Percentiles rank a stretch among this genome's conserved stretches.
phyloP scores from a whole-genome alignment of 2,888 invertebrate species.

The Schrankia costaestrigalis region DNA sequence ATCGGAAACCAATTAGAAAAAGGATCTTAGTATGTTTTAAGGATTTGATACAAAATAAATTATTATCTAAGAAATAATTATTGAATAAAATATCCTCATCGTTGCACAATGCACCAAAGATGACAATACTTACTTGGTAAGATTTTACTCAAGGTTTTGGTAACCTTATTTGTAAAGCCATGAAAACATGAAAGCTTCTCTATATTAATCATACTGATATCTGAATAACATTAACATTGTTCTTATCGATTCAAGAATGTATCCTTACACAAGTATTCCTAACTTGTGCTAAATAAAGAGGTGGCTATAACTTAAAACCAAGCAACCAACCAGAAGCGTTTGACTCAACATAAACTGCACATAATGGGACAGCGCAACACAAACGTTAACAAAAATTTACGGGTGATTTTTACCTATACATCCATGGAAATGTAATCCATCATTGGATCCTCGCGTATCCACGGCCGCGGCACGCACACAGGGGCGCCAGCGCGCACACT shows the following conservation, averaged over 20 bases:
- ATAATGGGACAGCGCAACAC: conserved; percentile 42
- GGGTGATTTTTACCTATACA: conserved; percentile 74
- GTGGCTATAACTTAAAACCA: conserved; percentile 55
- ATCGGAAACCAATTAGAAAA: conserved; percentile 42
- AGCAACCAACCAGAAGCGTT: conserved; percentile 40
- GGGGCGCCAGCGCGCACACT: conserved; percentile 62
- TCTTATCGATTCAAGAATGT: conserved; percentile 58
- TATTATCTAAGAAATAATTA: too few relatives aligned
- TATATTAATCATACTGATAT: too few relatives aligned
- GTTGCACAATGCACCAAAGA: conserved; percentile 47
- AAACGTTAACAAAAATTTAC: conserved; percentile 51
- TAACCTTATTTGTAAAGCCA: conserved; percentile 48
- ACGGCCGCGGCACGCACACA: conserved; percentile 65
- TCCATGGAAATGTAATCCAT: conserved; percentile 79
- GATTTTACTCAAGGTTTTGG: conserved; percentile 53
- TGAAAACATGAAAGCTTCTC: conserved; percentile 47
- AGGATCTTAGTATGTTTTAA: too few relatives aligned
- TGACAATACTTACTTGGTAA: conserved; percentile 58
- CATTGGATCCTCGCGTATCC: conserved; percentile 71
- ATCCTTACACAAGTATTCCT: too few relatives aligned
- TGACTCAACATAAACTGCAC: conserved; percentile 36
- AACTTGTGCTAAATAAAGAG: background rate
- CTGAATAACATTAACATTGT: too few relatives aligned
- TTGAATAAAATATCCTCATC: too few relatives aligned
- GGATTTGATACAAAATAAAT: too few relatives aligned